These are phyloP conservation scores for Heliconius sara DNA, from an alignment of 2,888 invertebrate genomes.

Conservation along the genomic window DNA sequence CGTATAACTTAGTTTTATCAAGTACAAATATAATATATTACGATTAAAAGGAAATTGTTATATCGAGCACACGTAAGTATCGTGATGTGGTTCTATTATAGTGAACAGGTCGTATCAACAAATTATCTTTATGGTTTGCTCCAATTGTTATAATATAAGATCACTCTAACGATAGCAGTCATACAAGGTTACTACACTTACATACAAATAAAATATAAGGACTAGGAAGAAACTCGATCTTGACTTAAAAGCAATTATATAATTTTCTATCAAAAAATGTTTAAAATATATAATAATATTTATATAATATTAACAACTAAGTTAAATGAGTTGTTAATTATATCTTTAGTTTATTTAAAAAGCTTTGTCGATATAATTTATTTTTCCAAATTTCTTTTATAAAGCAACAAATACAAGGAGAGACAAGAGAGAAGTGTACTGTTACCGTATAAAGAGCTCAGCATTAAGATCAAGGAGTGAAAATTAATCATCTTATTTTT, in stretches of 20 bases:
- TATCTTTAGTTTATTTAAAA: too few relatives aligned
- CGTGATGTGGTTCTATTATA: constrained; percentile 59
- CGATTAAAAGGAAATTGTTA: constrained; percentile 39
- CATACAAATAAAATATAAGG: constrained; percentile 33
- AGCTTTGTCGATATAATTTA: too few relatives aligned
- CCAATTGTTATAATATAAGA: constrained; percentile 63
- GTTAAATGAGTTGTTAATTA: too few relatives aligned
- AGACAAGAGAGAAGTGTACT: too few relatives aligned
- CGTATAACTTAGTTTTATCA: neutral
- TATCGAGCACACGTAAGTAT: constrained; percentile 38
- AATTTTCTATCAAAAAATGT: too few relatives aligned
- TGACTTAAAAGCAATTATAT: neutral
- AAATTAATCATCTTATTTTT: neutral
- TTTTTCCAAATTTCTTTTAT: too few relatives aligned
- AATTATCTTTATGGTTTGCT: constrained; percentile 66
- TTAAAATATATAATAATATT: too few relatives aligned
- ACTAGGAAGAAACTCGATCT: neutral
- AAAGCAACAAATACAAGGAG: too few relatives aligned
- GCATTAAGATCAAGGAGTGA: neutral
- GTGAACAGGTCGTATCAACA: constrained; percentile 64
- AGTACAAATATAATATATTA: neutral
- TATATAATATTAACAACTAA: too few relatives aligned
- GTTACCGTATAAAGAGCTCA: neutral
- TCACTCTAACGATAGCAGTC: constrained; percentile 55
- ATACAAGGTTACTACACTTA: constrained; percentile 55